Percentiles rank a stretch among this genome's conserved stretches.
Conservation (phyloP, 2,113 vertebrate genomes). For the Lota lota region DNA sequence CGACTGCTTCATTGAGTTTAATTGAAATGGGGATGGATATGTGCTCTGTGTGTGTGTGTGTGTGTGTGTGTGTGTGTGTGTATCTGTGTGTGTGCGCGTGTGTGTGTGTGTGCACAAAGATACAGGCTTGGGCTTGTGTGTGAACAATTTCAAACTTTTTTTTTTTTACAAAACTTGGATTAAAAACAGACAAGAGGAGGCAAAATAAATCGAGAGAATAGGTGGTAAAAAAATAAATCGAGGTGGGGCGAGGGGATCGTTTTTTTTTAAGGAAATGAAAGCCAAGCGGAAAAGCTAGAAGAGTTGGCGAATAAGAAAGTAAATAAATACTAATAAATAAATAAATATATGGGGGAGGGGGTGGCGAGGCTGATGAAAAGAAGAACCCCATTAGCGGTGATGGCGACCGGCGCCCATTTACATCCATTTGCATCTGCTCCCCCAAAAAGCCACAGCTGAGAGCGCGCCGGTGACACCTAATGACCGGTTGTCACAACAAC, state of each 20-base stretch:
- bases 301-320: neutral
- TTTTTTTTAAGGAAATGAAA: no score
- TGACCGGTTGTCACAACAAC: conserved; percentile 99
- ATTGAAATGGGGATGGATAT: conserved; percentile 14
- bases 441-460: conserved; percentile 95
- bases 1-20: conserved; percentile 27
- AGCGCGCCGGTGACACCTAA: conserved; percentile 92
- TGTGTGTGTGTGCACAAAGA: no score
- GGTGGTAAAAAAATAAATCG: no score
- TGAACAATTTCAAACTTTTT: no score
- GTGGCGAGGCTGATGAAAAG: conserved; percentile 58
- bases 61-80: conserved; percentile 3
- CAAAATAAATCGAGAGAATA: no score
- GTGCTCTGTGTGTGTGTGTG: neutral
- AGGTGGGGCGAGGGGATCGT: no score
- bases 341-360: conserved; percentile 44
- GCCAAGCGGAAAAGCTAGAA: neutral
- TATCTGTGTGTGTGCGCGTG: neutral
- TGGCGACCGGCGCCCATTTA: conserved; percentile 97
- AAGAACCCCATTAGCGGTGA: conserved; percentile 85
- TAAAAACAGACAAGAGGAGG: neutral
- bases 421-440: conserved; percentile 93
- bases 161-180: no score
- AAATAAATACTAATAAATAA: conserved; percentile 63
- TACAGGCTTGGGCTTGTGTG: no score